Evolutionary conservation across 1,140 invertebrate species (phyloP).

Genomic region (Drosophila gunungcola): DNA sequence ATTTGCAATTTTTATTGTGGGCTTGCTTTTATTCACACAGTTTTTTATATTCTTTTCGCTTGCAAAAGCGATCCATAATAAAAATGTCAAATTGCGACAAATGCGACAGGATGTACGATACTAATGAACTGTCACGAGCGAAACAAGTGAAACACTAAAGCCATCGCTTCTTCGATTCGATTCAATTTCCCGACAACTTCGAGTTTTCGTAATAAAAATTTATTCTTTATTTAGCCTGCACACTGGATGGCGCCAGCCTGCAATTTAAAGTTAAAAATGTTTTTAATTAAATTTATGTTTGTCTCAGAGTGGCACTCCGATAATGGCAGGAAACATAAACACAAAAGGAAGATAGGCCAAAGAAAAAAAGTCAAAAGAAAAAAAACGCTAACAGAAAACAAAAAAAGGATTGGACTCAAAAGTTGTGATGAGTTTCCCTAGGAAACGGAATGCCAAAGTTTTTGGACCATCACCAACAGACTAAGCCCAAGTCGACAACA

Average conservation of each 20-base stretch:
- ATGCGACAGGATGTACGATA: conserved; percentile 64
- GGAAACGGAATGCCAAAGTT: conserved; percentile 71
- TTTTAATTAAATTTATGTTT: conserved; percentile 66
- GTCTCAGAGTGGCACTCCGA: conserved; percentile 19
- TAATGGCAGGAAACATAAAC: conserved; percentile 18
- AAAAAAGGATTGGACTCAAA: conserved; percentile 34
- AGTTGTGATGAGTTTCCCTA: conserved; percentile 61
- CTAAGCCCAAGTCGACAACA: conserved; percentile 8
- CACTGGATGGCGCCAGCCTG: conserved; percentile 14
- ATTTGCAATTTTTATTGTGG: conserved; percentile 38
- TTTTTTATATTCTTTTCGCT: conserved; percentile 11
- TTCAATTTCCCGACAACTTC: conserved; percentile 13
- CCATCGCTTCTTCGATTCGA: conserved; percentile 37
- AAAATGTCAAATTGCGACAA: conserved; percentile 69
- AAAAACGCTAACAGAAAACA: conserved; percentile 6
- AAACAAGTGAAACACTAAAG: conserved; percentile 10
- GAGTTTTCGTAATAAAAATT: conserved; percentile 24
- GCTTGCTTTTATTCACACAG: conserved; percentile 13
- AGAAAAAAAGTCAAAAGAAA: conserved; percentile 3
- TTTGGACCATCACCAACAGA: conserved; percentile 2
- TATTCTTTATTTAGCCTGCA: not conserved
- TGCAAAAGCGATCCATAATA: conserved; percentile 46
- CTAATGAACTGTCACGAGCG: conserved; percentile 67
- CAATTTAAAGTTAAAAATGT: conserved; percentile 1
- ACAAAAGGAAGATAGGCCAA: conserved; percentile 6